Base-by-base conservation (phyloP, 2,888 invertebrate genomes). In the Dimorphilus gyrociliatus region DNA sequence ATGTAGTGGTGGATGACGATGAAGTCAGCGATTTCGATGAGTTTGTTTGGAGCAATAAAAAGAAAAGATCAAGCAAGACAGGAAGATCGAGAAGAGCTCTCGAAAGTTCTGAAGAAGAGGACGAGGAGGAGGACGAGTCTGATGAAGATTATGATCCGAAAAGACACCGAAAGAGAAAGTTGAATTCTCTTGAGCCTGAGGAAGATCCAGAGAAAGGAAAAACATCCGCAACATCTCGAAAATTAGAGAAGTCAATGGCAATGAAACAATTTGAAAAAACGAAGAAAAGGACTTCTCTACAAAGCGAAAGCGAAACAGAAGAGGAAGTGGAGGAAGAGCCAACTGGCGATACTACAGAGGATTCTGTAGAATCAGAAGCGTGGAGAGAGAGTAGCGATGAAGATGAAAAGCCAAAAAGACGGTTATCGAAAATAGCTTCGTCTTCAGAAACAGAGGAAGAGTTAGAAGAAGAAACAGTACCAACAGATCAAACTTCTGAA, bases 61-160 rank as follows among this genome's bases (percentile, higher is more conserved):
- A 34, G 2, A 25, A 29, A 3, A 16, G 8, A 10, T 10, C 8
- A 8, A 12, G 10, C 4, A 21, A 29, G 14, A 18, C 29, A 6
- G 10, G 6, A 6, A 12, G 14, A 32, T 16, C 13, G 32, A 6
- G 29, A 29, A 23, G 29, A 32, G 44, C 65, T 63, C 46, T 67
- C 45, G 55, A 65, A 45, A 54, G 42, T 38, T 48, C 38, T 47
- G 27, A 67, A 65, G 41, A 64, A 61, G 27, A 48, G 3, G 49
- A 75, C 53, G 82, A 81, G 0, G 85, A 86, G 58, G 86, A 86
- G 50, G 88, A 88, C 61, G 42, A 45, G 7, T 36, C 30, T 4
- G 30, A 35, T 15, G 42, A 35, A 10, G 24, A 17, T 6, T 2
- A 19, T 7, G 24, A 24, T 7, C 32, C 29, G 13, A 25, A 28